Conservation (phyloP, 1,140 invertebrate species). For the Sitodiplosis mosellana region DNA sequence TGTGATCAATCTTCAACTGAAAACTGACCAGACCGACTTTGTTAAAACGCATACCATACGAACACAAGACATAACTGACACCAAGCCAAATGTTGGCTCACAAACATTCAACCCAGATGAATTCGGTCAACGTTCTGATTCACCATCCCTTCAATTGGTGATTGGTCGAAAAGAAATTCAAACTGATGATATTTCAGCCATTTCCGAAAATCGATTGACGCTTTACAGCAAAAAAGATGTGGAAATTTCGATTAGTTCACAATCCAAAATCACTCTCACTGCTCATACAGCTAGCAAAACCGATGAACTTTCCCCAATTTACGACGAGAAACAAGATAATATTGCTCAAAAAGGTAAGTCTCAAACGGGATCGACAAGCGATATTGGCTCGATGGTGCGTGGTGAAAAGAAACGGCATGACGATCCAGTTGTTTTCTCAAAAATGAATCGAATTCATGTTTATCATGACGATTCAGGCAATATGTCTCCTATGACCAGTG, state of each 20-base stretch:
- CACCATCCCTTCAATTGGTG: constrained; percentile 27
- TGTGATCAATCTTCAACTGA: background rate
- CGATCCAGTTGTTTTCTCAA: constrained; percentile 28
- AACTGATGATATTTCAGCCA: constrained; percentile 28
- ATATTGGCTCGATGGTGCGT: constrained; percentile 8
- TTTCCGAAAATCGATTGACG: constrained; percentile 29
- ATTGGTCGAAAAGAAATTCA: constrained; percentile 31
- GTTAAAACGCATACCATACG: constrained; percentile 8
- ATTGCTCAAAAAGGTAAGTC: constrained; percentile 4
- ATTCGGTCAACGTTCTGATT: constrained; percentile 1
- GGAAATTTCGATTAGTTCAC: constrained; percentile 31
- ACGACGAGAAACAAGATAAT: background rate
- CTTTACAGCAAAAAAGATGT: constrained; percentile 28
- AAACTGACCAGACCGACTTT: background rate
- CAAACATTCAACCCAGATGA: background rate
- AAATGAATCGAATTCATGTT: constrained; percentile 27
- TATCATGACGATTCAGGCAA: constrained; percentile 24
- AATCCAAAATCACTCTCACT: constrained; percentile 31
- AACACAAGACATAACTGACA: background rate
- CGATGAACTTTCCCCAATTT: no score
- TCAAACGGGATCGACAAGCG: constrained; percentile 10
- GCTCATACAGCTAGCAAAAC: no score
- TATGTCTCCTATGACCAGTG: constrained; percentile 24
- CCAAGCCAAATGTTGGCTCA: background rate
- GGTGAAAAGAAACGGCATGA: constrained; percentile 27